Evolutionary conservation across 2,113 vertebrate genomes (phyloP), one percentile per base, ranked within the genome.

Genomic region (Boulengeromyrus knoepffleri): DNA sequence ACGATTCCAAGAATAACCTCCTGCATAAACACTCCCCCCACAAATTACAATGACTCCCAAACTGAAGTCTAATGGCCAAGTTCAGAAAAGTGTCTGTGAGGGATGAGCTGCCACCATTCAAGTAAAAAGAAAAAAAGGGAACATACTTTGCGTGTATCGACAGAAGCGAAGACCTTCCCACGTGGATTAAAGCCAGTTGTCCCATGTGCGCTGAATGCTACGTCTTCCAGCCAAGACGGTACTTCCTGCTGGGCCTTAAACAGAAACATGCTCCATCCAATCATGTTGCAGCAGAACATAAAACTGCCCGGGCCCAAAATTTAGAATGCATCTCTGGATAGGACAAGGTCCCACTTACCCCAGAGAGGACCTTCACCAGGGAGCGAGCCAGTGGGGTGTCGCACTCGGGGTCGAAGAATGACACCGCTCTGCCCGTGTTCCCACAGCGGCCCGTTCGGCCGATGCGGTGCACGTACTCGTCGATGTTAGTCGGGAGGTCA

Each of bases 361-460:
- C 97, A 66, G 97, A 95, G 42, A 99, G 96, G 56, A 99, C 94
- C 91, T 97, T 96, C 88, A 99, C 90, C 6, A 99, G 93, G 36
- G 96, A 92, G 0, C 92, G 94, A 46, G 97, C 97, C 92, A 99
- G 87, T 6, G 93, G 95, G 24, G 85, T n/a, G 89, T 99, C 97
- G 0, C 91, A 88, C 0, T 80, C 91, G 0, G 92, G 92, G 94
- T 99, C 97, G 70, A 96, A 99, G 94, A 99, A 99, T 6, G 97
- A 97, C 93, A 99, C 90, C 0, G 99, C 98, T 92, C 93, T 96
- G 66, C 98, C 99, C 1, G 39, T 95, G 93, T 99, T 99, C 15
- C 99, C 99, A 70, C 99, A 99, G 49, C 98, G 98, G 7, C 98
- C 99, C 5, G 98, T 99, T 85, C 98, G 96, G 36, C 98, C 98